phyloP scores from a whole-genome alignment of 2,888 invertebrate species.

The Cylindroiulus punctatus region DNA sequence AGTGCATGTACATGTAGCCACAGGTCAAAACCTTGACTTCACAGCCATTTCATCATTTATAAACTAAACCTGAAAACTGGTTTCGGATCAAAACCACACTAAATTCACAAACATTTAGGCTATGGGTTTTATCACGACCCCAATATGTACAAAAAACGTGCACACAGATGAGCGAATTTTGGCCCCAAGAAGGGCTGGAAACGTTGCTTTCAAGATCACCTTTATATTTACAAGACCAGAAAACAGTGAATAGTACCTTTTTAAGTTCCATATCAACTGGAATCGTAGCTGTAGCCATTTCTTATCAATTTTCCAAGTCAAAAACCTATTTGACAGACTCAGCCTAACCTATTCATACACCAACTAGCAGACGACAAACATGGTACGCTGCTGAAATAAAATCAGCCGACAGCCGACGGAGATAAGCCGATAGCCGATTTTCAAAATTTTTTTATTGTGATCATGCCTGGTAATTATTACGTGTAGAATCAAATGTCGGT shows the following conservation, averaged over 20 bases:
- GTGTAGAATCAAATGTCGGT: no score
- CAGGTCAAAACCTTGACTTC: no score
- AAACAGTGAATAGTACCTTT: constrained; percentile 49
- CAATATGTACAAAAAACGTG: neutral
- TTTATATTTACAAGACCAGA: neutral
- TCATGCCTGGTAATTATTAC: no score
- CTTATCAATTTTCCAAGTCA: neutral
- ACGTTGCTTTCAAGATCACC: neutral
- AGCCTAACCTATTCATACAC: neutral
- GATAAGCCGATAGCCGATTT: neutral
- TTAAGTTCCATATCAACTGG: constrained; percentile 58
- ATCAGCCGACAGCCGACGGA: no score
- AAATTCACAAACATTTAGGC: neutral
- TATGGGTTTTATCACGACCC: no score
- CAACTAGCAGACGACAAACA: neutral
- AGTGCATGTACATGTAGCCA: no score
- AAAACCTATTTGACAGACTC: no score
- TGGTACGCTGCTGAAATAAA: no score
- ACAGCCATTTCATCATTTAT: no score
- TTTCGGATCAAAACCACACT: no score
- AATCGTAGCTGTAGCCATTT: constrained; percentile 54
- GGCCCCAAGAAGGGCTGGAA: neutral
- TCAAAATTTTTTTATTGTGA: neutral
- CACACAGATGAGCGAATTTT: neutral
- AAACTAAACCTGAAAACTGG: no score